Percentiles rank a stretch among this genome's conserved stretches.
Conservation (phyloP, 1,140 invertebrate species). For the Plodia interpunctella region DNA sequence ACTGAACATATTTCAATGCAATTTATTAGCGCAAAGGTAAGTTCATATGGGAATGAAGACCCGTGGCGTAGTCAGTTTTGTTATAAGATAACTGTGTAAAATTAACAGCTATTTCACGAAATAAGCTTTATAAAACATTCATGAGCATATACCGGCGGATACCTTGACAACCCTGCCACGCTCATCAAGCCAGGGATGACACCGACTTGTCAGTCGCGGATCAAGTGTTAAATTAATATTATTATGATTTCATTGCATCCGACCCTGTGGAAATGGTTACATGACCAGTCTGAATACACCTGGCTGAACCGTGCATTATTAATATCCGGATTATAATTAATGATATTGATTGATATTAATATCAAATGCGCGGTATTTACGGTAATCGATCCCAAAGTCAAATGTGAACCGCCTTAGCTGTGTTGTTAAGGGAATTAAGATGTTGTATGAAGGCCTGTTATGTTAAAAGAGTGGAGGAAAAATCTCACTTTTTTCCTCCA, state of each 20-base stretch:
- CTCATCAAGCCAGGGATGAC: background rate
- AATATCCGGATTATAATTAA: background rate
- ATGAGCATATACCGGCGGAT: background rate
- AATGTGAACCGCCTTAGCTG: no score
- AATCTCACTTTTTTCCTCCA: no score
- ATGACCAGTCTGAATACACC: background rate
- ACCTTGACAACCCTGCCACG: background rate
- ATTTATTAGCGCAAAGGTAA: no score
- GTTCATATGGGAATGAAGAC: no score
- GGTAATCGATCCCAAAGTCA: background rate
- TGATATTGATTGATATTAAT: background rate
- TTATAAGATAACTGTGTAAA: no score
- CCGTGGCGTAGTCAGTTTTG: no score
- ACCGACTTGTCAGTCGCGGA: background rate
- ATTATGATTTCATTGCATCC: conserved; percentile 6
- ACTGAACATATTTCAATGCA: no score
- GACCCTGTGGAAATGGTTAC: background rate
- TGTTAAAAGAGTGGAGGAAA: no score
- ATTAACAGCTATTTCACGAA: background rate
- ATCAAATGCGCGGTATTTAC: background rate
- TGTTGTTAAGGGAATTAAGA: no score
- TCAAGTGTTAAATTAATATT: conserved; percentile 6
- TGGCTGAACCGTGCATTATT: background rate
- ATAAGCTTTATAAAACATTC: background rate
- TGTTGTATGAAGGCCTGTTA: no score